phyloP scores from a whole-genome alignment of 2,888 invertebrate genomes.

The Iselma pallidipennis region DNA sequence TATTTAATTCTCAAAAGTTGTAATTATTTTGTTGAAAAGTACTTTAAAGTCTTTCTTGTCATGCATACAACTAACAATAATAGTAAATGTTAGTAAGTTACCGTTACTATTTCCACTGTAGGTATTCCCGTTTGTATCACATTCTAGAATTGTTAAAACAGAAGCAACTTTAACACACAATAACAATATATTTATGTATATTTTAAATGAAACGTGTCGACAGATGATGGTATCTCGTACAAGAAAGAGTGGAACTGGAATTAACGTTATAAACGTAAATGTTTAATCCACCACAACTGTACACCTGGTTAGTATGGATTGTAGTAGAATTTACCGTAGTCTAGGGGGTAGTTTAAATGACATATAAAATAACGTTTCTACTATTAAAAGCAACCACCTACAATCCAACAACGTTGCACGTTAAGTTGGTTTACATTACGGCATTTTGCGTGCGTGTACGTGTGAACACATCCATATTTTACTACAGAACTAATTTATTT shows the following conservation, averaged over 20 bases:
- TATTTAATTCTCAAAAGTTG: neutral
- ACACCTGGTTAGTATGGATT: neutral
- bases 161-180: neutral
- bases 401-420: neutral
- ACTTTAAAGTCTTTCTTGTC: neutral
- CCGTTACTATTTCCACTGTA: neutral
- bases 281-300: neutral
- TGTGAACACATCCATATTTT: neutral
- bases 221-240: neutral
- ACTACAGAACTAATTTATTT: conserved; percentile 4
- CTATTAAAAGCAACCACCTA: neutral
- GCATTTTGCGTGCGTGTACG: neutral
- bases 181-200: neutral
- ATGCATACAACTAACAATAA: neutral
- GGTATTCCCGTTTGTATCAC: neutral
- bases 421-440: neutral
- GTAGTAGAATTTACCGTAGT: neutral
- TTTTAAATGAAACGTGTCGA: neutral
- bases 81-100: too few species aligned
- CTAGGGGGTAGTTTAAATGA: neutral
- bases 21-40: neutral
- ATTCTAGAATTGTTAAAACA: neutral
- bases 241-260: neutral
- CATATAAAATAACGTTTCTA: neutral
- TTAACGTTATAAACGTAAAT: neutral